Evolutionary conservation across 1,140 invertebrate genomes (phyloP).

Genomic region (Leptoteleia sp.): DNA sequence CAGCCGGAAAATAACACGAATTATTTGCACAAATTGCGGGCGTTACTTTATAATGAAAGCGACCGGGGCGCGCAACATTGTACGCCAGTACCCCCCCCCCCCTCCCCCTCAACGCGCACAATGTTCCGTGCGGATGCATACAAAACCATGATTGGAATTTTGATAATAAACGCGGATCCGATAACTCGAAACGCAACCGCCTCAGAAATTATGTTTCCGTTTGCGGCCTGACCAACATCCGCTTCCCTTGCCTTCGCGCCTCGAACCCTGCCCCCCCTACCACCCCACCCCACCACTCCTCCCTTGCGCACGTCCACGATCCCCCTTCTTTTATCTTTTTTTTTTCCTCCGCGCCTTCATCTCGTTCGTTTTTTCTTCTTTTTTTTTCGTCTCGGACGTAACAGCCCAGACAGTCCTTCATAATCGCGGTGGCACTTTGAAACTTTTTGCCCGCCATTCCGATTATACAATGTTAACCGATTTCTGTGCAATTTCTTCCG

Average conservation of each 20-base stretch:
- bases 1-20: slow-evolving; percentile 39
- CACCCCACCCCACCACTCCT: too few species aligned
- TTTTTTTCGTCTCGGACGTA: too few species aligned
- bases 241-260: slow-evolving; percentile 10
- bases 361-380: too few species aligned
- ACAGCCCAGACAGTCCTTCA: too few species aligned
- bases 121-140: slow-evolving; percentile 27
- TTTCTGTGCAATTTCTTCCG: too few species aligned
- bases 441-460: too few species aligned
- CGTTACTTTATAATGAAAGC: slow-evolving; percentile 35
- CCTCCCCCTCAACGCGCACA: too few species aligned
- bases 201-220: slow-evolving; percentile 53
- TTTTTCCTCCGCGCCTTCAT: not conserved
- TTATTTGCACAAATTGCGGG: slow-evolving; percentile 35
- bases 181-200: slow-evolving; percentile 41
- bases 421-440: too few species aligned
- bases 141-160: slow-evolving; percentile 50
- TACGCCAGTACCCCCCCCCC: too few species aligned
- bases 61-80: slow-evolving; percentile 2
- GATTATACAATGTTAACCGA: too few species aligned
- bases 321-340: too few species aligned
- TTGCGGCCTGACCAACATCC: slow-evolving; percentile 41
- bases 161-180: slow-evolving; percentile 48
- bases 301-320: not conserved
- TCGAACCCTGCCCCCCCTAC: not conserved